These are phyloP conservation scores for Microcebus murinus DNA, from an alignment of 2,113 vertebrate genomes.

Conservation along the genomic window DNA sequence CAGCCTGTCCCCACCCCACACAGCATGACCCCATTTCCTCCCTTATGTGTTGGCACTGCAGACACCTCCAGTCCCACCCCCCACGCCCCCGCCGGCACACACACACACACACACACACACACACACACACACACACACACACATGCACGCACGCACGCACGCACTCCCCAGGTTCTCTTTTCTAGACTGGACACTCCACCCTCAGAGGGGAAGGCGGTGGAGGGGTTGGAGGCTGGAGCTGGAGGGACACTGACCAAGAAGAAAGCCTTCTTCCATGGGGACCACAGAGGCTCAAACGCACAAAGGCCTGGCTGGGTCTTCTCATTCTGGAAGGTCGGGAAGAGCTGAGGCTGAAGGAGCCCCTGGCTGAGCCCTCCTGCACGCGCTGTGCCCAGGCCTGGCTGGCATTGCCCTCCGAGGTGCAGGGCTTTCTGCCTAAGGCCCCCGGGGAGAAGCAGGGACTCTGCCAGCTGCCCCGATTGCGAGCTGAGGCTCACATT, in stretches of 20 bases:
- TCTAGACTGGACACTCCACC: background rate
- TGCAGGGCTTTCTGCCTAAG: background rate
- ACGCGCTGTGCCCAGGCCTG: accelerated
- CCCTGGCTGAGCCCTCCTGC: background rate
- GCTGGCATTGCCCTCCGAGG: too few relatives aligned
- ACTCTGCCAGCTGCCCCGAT: background rate
- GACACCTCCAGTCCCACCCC: background rate
- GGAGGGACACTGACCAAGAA: background rate
- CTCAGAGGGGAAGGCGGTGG: background rate
- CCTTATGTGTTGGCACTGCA: background rate
- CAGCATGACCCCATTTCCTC: background rate
- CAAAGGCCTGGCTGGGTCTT: accelerated
- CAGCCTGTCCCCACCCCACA: accelerated
- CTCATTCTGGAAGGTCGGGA: background rate
- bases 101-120: too few relatives aligned
- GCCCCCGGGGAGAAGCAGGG: accelerated
- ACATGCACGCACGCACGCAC: too few relatives aligned
- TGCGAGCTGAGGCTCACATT: accelerated
- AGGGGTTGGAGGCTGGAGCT: background rate
- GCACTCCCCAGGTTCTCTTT: background rate
- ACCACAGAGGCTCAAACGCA: background rate
- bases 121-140: too few relatives aligned
- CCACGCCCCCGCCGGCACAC: too few relatives aligned
- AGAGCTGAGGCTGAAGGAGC: background rate
- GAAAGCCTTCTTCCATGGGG: background rate